phyloP scores from a whole-genome alignment of 37 sponge, comb jelly and placozoan species.

The Crambe crambe region DNA sequence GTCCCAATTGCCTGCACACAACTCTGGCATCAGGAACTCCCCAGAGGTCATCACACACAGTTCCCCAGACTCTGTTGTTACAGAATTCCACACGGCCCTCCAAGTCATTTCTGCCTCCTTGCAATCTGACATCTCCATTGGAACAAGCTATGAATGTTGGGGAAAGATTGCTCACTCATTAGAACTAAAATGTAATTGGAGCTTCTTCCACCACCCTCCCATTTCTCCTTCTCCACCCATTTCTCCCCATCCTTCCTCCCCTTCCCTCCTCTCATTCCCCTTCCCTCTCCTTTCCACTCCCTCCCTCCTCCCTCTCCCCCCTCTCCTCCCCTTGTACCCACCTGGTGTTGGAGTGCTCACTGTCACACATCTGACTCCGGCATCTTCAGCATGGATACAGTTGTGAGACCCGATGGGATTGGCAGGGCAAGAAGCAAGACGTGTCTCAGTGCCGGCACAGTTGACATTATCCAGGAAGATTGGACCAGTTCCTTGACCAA shows the following conservation, averaged over 20 bases:
- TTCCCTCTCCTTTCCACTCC: too few species aligned
- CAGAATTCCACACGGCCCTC: neutral
- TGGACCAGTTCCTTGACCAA: slow-evolving; percentile 34
- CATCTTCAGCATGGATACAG: slow-evolving; percentile 40
- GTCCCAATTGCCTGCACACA: neutral
- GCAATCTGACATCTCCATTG: neutral
- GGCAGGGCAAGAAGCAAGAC: slow-evolving; percentile 13
- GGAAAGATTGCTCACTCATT: too few species aligned
- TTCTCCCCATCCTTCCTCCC: too few species aligned
- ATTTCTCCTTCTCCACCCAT: too few species aligned
- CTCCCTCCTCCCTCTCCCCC: too few species aligned
- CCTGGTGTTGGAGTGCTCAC: neutral
- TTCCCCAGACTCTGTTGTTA: neutral
- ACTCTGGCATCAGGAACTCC: neutral
- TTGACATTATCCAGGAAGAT: slow-evolving; percentile 31
- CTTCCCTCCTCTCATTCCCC: too few species aligned
- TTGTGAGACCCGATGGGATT: slow-evolving; percentile 25
- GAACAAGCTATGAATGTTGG: neutral
- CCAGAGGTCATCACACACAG: neutral
- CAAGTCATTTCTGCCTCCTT: neutral
- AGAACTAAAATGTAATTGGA: too few species aligned
- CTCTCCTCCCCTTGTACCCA: too few species aligned
- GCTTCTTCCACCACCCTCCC: too few species aligned
- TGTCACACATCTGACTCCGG: slow-evolving; percentile 6
- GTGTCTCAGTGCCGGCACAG: slow-evolving; percentile 37